A percentile compares a stretch with the other conserved stretches of the same genome.
Evolutionary conservation across 2,888 invertebrate genomes (phyloP).

Genomic region (Tholera decimalis): DNA sequence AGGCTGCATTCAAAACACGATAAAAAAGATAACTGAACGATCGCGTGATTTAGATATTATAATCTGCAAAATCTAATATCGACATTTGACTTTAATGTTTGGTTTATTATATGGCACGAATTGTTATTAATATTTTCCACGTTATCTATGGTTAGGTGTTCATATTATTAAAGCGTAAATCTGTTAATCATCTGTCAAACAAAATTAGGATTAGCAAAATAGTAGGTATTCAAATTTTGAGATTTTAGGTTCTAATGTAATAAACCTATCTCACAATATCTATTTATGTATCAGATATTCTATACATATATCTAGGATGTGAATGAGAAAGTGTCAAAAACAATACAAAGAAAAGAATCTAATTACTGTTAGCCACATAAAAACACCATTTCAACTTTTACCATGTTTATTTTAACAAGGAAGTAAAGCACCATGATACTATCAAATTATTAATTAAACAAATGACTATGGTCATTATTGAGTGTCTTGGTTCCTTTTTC

Average conservation of each 20-base stretch:
- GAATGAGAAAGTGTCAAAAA: background rate
- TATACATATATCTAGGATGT: too few relatives aligned
- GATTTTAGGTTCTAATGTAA: slow-evolving; percentile 1
- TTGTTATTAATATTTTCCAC: background rate
- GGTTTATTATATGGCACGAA: background rate
- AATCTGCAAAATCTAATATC: slow-evolving; percentile 44
- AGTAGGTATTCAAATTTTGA: fast-evolving
- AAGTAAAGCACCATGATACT: background rate
- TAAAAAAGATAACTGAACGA: slow-evolving; percentile 24
- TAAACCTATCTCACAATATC: too few relatives aligned
- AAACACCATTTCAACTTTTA: background rate
- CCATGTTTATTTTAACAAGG: too few relatives aligned
- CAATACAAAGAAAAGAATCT: background rate
- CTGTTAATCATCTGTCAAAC: background rate
- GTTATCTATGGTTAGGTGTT: background rate
- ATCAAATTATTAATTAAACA: slow-evolving; percentile 1
- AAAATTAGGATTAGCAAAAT: background rate
- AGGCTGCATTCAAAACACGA: slow-evolving; percentile 45
- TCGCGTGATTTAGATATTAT: slow-evolving; percentile 42
- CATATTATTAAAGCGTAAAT: background rate
- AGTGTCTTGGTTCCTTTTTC: slow-evolving; percentile 3
- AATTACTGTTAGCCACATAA: background rate
- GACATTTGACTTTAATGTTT: slow-evolving; percentile 31
- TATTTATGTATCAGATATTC: too few relatives aligned
- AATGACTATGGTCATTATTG: slow-evolving; percentile 2